These are phyloP conservation scores for Cydia pomonella DNA, from an alignment of 1,140 invertebrate species.

Conservation along the genomic window DNA sequence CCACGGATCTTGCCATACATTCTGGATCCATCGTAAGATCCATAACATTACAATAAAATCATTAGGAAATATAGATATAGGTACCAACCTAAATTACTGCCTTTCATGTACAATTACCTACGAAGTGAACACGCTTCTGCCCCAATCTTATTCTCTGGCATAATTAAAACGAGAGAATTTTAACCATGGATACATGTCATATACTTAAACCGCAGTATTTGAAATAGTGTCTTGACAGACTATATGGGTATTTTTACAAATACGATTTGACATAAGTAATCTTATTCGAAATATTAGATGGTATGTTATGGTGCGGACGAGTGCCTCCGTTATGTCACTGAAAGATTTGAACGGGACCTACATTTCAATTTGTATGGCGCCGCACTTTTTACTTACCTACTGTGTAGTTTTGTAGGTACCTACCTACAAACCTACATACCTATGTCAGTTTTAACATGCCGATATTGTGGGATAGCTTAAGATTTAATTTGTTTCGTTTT, in stretches of 20 bases:
- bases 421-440: no score
- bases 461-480: no score
- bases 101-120: no score
- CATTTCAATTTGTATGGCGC: neutral
- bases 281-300: neutral
- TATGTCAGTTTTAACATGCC: no score
- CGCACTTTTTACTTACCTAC: neutral
- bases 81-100: no score
- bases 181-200: neutral
- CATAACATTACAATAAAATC: no score
- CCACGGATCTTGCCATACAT: no score
- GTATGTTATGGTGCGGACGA: slow-evolving; percentile 15
- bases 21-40: no score
- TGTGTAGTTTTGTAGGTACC: neutral
- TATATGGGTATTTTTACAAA: neutral
- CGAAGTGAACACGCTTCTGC: no score
- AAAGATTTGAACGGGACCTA: slow-evolving; percentile 6
- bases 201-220: neutral
- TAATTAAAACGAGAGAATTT: neutral
- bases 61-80: no score
- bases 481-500: no score
- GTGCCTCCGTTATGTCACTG: slow-evolving; percentile 21
- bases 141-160: no score
- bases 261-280: slow-evolving; percentile 10
- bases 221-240: neutral